Base-by-base conservation (phyloP, 2,888 invertebrate genomes). In the Andricus quercusramuli region DNA sequence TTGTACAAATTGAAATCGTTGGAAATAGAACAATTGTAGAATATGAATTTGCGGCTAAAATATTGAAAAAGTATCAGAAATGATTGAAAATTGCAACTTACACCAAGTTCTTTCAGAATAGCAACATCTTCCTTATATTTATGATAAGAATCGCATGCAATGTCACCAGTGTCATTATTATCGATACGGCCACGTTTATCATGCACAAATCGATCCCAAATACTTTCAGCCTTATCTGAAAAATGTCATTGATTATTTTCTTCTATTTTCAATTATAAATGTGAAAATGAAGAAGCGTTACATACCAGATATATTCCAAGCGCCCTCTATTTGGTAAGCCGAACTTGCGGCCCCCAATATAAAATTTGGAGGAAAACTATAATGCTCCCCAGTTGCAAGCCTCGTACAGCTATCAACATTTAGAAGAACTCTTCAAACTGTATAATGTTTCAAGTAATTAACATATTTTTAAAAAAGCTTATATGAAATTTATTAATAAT, bases 321-420 rank as follows among this genome's bases (percentile, higher is more conserved):
- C 80, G 13, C 80, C 80, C 32, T 80, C 80, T 22, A 80, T 44
- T 70, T 80, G 80, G 22, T 78, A 70, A 4, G 80, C 25, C 4
- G 77, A 32, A 51, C 78, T 80, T 29, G 37, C n/a, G 20, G 47
- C 66, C 9, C 56, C 56, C 6, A 56, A 56, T 56, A n/a, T n/a
- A 95, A 95, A 78, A 93, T 93, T 82, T 93, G 90, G 37, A 94
- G 94, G 89, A 95, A 95, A 67, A 4, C 37, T 47, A 66, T 67
- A 77, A 37, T 79, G 8, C 1, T 79, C 59, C 11, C 67, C 15
- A 17, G 8, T 59, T 1, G 9, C 17, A 2, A 56, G n/a, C 9
- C 9, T 3, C n/a, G n/a, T 56, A 9, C n/a, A 56, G 0, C 56
- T 56, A 9, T n/a, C 20, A 20, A 51, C 20, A 20, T 51, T 25